A percentile compares a stretch with the other conserved stretches of the same genome.
Conservation (phyloP, 2,797 vertebrate genomes). For the Geotrypetes seraphini region DNA sequence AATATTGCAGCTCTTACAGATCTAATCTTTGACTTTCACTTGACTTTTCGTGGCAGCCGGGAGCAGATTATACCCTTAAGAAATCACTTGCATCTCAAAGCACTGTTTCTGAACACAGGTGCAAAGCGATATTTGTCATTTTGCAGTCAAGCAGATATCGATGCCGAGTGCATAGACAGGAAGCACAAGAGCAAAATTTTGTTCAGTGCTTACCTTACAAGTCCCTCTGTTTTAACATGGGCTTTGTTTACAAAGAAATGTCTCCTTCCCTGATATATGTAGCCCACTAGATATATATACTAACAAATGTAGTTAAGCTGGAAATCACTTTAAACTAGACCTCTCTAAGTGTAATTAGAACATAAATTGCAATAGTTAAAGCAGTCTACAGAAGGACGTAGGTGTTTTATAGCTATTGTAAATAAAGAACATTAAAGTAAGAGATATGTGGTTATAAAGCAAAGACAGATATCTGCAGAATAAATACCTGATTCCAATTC, state of each 20-base stretch:
- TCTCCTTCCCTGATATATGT: constrained; percentile 15
- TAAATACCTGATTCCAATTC: constrained; percentile 21
- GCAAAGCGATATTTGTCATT: background rate
- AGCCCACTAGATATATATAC: constrained; percentile 30
- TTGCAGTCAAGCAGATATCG: background rate
- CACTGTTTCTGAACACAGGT: no score
- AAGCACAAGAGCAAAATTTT: background rate
- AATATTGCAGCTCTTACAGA: no score
- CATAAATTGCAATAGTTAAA: constrained; percentile 47
- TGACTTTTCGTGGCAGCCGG: no score
- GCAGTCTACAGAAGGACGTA: constrained; percentile 23
- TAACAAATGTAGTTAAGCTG: constrained; percentile 31
- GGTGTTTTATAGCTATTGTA: constrained; percentile 50
- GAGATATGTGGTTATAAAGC: constrained; percentile 42
- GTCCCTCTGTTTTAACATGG: constrained; percentile 8
- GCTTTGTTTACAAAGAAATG: constrained; percentile 28
- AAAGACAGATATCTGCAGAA: constrained; percentile 36
- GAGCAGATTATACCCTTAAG: no score
- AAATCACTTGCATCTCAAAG: constrained; percentile 1
- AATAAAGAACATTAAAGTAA: constrained; percentile 44
- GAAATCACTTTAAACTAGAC: constrained; percentile 34
- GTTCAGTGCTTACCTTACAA: constrained; percentile 6
- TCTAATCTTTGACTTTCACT: no score
- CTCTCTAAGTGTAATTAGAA: constrained; percentile 45
- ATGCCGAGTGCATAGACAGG: background rate